phyloP scores from a whole-genome alignment of 1,140 invertebrate species.

The Drosophila malerkotliana region DNA sequence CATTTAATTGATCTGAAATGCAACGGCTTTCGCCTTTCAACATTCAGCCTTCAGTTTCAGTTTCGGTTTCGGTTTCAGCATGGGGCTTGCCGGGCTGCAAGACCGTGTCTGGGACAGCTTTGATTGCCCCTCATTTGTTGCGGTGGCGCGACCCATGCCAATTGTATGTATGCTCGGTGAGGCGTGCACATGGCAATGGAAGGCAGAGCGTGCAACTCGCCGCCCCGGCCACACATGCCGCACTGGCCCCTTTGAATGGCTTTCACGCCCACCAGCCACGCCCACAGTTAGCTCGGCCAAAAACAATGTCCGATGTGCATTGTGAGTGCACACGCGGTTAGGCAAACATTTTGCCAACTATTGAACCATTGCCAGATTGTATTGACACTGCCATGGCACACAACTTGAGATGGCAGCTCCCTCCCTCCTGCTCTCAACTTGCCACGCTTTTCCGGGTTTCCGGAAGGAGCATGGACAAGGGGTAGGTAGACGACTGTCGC shows the following conservation, averaged over 20 bases:
- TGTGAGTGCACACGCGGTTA: slow-evolving; percentile 75
- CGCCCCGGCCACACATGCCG: slow-evolving; percentile 12
- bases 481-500: slow-evolving; percentile 55
- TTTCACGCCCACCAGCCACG: not conserved
- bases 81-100: not conserved
- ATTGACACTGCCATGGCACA: slow-evolving; percentile 63
- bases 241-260: not conserved
- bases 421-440: not conserved
- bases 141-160: slow-evolving; percentile 55
- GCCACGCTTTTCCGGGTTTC: slow-evolving; percentile 2
- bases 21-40: slow-evolving; percentile 21
- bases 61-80: slow-evolving; percentile 5
- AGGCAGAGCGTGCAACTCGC: not conserved
- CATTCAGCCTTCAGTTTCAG: slow-evolving; percentile 13
- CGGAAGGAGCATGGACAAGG: not conserved
- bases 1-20: slow-evolving; percentile 23
- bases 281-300: slow-evolving; percentile 19
- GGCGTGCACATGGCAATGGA: slow-evolving; percentile 64
- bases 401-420: slow-evolving; percentile 39
- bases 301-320: slow-evolving; percentile 63
- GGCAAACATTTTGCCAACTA: slow-evolving; percentile 80
- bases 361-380: slow-evolving; percentile 79
- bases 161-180: slow-evolving; percentile 50
- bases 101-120: slow-evolving; percentile 26
- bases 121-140: slow-evolving; percentile 69